Percentiles rank a stretch among this genome's conserved stretches.
These are phyloP conservation scores for Ichneumoninae sp. DNA, from an alignment of 2,888 invertebrate species.

Conservation along the genomic window DNA sequence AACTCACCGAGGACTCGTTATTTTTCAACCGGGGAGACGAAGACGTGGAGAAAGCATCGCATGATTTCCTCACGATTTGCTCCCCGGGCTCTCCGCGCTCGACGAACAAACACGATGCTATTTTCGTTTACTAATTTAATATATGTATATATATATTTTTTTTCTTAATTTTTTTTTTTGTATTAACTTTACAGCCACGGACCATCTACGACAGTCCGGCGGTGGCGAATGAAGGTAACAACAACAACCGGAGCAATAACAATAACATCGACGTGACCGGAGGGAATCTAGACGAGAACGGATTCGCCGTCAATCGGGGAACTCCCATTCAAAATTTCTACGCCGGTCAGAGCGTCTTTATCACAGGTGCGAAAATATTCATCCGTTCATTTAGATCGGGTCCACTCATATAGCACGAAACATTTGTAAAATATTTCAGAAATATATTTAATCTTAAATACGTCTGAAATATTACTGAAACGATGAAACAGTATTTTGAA, in stretches of 20 bases:
- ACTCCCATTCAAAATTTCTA: conserved; percentile 82
- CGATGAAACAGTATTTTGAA: too few species aligned
- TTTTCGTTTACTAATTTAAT: not conserved
- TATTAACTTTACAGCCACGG: conserved; percentile 64
- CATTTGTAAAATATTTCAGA: too few species aligned
- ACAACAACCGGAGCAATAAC: conserved; percentile 72
- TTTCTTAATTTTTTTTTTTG: not conserved
- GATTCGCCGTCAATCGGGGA: conserved; percentile 68
- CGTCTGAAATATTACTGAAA: too few species aligned
- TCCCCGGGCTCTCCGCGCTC: not conserved
- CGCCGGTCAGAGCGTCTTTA: conserved; percentile 77
- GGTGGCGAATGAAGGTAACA: conserved; percentile 73
- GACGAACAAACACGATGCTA: not conserved
- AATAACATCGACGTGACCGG: conserved; percentile 66
- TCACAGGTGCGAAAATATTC: conserved; percentile 75
- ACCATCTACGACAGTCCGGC: conserved; percentile 67
- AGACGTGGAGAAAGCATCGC: conserved; percentile 62
- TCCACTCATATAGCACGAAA: too few species aligned
- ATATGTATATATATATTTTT: not conserved
- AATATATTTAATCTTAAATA: too few species aligned
- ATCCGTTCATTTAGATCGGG: not conserved
- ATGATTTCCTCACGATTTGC: conserved; percentile 46
- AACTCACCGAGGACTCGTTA: conserved; percentile 34
- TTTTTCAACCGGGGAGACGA: conserved; percentile 34
- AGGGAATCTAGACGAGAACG: conserved; percentile 59